Evolutionary conservation across 2,797 vertebrate genomes (phyloP), one percentile per base, ranked within the genome.

Genomic region (Enteromius fasciolatus): DNA sequence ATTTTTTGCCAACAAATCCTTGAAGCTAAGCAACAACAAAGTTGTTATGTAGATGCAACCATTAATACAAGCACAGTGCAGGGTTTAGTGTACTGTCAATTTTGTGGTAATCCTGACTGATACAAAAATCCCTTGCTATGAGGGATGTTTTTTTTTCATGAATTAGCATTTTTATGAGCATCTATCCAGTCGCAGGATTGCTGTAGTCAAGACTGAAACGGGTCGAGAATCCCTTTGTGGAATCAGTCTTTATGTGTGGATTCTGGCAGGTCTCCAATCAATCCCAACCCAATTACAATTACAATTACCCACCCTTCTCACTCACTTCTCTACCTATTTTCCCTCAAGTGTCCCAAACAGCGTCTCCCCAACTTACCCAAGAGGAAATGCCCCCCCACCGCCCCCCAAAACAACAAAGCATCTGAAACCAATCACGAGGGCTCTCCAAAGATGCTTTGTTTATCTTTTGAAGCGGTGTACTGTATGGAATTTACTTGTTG

Each of bases 261-360:
- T 67, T 88, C 36, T 74, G 81, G 61, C 78, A 80, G 57, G 76
- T 74, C 67, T 91, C 84, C 88, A 91, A 90, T 91, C 87, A 87
- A 69, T 88, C 81, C 82, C 88, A 86, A 86, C n/a, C 88, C 87
- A 91, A 90, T 92, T 90, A 90, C 87, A 92, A 91, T 91, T 89
- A 92, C 80, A 39, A 39, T 39, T 39, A 39, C 39, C 81, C 36
- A 25, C 87, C 78, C 76, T 44, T 48, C 87, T 90, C 87, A 90
- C 87, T 87, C 87, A 85, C 84, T 87, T 84, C 52, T 48, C 52
- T 72, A 72, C 41, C 83, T 23, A 66, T 81, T 81, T 75, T 75
- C 59, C 52, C 80, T 75, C 46, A 75, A 67, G 80, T 63, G 70
- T 54, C 57, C 76, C 66, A 80, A 73, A 83, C 39, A 33, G 76